These are phyloP conservation scores for Coreoperca whiteheadi DNA, from an alignment of 2,113 vertebrate species.

Conservation along the genomic window DNA sequence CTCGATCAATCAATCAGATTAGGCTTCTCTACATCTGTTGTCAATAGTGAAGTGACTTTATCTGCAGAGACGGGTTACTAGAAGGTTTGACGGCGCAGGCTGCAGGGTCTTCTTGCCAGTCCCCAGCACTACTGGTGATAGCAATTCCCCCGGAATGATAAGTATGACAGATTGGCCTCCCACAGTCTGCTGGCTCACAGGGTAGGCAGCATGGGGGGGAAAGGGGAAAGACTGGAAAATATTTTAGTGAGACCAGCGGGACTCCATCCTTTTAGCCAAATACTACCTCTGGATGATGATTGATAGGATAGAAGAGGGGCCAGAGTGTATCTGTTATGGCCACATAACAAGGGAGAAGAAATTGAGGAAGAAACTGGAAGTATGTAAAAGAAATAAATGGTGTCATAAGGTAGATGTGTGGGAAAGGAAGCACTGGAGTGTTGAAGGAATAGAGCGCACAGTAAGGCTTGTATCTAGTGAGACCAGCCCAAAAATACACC, in stretches of 20 bases:
- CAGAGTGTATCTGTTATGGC: slow-evolving; percentile 14
- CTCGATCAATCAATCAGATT: slow-evolving; percentile 32
- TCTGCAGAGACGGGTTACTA: slow-evolving; percentile 33
- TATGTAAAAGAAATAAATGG: slow-evolving; percentile 42
- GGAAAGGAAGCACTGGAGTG: slow-evolving; percentile 34
- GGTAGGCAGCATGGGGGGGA: slow-evolving; percentile 22
- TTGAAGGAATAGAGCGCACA: slow-evolving; percentile 57
- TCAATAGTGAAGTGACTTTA: slow-evolving; percentile 32
- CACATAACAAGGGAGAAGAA: slow-evolving; percentile 17
- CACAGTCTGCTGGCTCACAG: slow-evolving; percentile 46
- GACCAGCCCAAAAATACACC: slow-evolving; percentile 79
- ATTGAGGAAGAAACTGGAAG: slow-evolving; percentile 46
- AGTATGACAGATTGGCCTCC: slow-evolving; percentile 68
- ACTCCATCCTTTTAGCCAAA: slow-evolving; percentile 28
- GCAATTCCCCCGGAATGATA: slow-evolving; percentile 36
- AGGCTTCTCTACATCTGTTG: slow-evolving; percentile 23
- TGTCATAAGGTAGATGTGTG: slow-evolving; percentile 47
- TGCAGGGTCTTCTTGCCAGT: slow-evolving; percentile 40
- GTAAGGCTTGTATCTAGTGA: slow-evolving; percentile 67
- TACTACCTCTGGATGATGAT: slow-evolving; percentile 15
- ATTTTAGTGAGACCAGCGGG: slow-evolving; percentile 39
- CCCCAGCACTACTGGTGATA: slow-evolving; percentile 38
- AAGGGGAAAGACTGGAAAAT: slow-evolving; percentile 42
- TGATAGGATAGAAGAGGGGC: slow-evolving; percentile 14
- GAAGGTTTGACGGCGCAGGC: slow-evolving; percentile 26